Conservation (phyloP, 2,888 invertebrate genomes). For the Prosopocoilus inquinatus region DNA sequence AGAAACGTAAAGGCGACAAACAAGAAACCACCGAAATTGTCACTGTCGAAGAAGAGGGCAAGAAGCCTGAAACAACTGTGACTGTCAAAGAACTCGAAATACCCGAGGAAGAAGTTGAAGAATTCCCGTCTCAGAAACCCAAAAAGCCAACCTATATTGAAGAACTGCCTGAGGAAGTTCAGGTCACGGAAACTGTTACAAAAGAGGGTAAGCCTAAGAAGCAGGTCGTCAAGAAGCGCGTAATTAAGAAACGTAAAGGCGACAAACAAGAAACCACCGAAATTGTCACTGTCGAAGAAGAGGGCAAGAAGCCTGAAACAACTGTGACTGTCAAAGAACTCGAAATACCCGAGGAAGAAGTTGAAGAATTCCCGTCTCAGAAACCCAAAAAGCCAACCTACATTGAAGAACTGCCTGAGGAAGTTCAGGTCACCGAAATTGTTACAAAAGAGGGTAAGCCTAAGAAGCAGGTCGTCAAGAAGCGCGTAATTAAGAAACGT, state of each 20-base stretch:
- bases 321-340: conserved; percentile 35
- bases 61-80: conserved; percentile 30
- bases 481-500: conserved; percentile 44
- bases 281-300: conserved; percentile 40
- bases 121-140: conserved; percentile 20
- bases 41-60: conserved; percentile 37
- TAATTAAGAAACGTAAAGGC: conserved; percentile 44
- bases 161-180: conserved; percentile 41
- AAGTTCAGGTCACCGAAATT: conserved; percentile 37
- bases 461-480: conserved; percentile 43
- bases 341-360: conserved; percentile 34
- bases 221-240: conserved; percentile 42
- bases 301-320: conserved; percentile 35
- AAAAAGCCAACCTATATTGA: conserved; percentile 10
- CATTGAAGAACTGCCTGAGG: conserved; percentile 38
- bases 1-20: conserved; percentile 31
- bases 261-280: conserved; percentile 43
- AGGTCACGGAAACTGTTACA: conserved; percentile 40
- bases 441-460: conserved; percentile 45
- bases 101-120: conserved; percentile 22
- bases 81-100: conserved; percentile 33
- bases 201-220: conserved; percentile 34
- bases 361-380: conserved; percentile 13
- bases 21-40: conserved; percentile 22
- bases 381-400: conserved; percentile 17